Conservation (phyloP, 2,888 invertebrate genomes). For the Cepaea hortensis region DNA sequence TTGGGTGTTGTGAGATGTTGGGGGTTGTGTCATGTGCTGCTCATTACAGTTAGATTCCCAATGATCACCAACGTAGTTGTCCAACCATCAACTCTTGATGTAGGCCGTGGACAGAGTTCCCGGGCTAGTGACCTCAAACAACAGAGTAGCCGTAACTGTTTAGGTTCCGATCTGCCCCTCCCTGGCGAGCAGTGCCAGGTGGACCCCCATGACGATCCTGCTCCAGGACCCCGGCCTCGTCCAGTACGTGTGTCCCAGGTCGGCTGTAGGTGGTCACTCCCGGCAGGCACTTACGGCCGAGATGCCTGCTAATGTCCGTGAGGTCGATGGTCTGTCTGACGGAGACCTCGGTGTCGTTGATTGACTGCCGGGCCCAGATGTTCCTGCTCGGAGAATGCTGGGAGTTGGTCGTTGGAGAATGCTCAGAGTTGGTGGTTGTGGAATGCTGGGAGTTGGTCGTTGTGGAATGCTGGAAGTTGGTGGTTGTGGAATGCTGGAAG, state of each 20-base stretch:
- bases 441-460: not conserved
- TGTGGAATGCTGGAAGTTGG: constrained; percentile 5
- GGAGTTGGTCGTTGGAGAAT: not conserved
- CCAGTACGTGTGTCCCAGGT: not conserved
- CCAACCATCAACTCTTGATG: too few species aligned
- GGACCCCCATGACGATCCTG: not conserved
- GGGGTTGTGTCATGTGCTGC: too few species aligned
- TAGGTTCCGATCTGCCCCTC: not conserved
- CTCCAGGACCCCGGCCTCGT: not conserved
- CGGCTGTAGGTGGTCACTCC: constrained; percentile 33
- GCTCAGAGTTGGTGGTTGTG: constrained; percentile 1
- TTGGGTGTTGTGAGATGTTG: too few species aligned
- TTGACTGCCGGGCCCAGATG: not conserved
- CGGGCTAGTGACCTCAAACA: constrained; percentile 41
- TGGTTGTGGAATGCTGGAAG: constrained; percentile 11
- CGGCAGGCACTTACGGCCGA: constrained; percentile 54
- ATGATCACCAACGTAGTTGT: too few species aligned
- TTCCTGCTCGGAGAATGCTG: constrained; percentile 6
- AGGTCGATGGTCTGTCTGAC: constrained; percentile 33
- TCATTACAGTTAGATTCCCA: too few species aligned
- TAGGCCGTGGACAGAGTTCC: not conserved
- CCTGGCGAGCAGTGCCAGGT: not conserved
- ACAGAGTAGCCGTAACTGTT: constrained; percentile 53
- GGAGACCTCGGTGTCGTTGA: constrained; percentile 4
- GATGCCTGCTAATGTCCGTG: constrained; percentile 52